Evolutionary conservation across 2,888 invertebrate genomes (phyloP), one percentile per base, ranked within the genome.

Genomic region (Amaurobius ferox): DNA sequence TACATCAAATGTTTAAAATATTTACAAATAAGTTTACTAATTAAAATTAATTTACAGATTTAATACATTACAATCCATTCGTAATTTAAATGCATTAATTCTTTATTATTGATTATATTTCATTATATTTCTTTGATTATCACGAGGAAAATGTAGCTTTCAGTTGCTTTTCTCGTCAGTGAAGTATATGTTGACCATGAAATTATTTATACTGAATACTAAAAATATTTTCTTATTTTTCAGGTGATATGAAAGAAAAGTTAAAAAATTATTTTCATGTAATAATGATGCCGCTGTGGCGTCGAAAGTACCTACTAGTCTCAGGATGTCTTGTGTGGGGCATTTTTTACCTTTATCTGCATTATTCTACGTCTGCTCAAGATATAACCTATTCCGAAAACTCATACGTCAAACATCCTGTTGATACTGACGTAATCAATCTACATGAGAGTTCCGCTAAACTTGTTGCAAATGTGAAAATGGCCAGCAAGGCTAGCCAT

Each of bases 231-330:
- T 26, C 28, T 62, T 73, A 32, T 29, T 9, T 64, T 64, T 35
- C 48, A 71, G 79, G 40, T 64, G 35, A 40, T 26, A 86, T 86
- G 86, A 61, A 40, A 73, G 73, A 62, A 35, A 26, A 19, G 13
- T 16, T 76, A 1, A 32, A 61, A 35, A 77, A 72, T 19, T 64
- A 55, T 9, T 3, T 74, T 26, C 74, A 79, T n/a, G 68, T 87
- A 26, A 62, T 86, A 55, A 66, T 86, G 61, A 67, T 81, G 48
- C 73, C 87, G 11, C 11, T 87, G 2, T 88, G 88, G 88, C 79
- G 87, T 7, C 87, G 87, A 9, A 88, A 88, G 62, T 88, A 78
- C 30, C 26, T 88, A n/a, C 40, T 88, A 9, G 67, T 68, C 1
- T 77, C 86, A 9, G 61, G 67, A 26, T 67, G 76, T 11, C 16